These are phyloP conservation scores for Odontophorus gujanensis DNA, from an alignment of 2,113 vertebrate genomes.

Conservation along the genomic window DNA sequence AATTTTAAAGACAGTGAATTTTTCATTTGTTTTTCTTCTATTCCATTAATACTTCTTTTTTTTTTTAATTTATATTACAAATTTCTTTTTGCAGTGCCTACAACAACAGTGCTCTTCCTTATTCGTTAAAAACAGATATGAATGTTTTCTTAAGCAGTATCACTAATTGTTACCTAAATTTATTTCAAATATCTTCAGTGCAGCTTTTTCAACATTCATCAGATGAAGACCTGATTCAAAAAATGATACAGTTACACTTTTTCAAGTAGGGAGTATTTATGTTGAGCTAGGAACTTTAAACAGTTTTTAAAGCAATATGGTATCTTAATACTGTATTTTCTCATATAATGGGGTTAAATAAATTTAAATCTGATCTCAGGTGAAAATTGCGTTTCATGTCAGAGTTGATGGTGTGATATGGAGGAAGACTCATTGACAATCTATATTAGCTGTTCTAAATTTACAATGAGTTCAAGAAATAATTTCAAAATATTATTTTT, in stretches of 20 bases:
- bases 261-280: background rate
- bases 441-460: background rate
- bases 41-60: background rate
- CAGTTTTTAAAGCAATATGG: background rate
- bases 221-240: background rate
- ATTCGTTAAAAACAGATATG: background rate
- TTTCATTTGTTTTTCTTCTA: background rate
- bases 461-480: background rate
- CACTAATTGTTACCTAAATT: background rate
- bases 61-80: background rate
- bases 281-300: background rate
- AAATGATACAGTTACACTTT: background rate
- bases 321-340: background rate
- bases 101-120: background rate
- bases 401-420: background rate
- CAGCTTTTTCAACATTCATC: background rate
- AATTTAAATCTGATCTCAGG: background rate
- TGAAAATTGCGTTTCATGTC: background rate
- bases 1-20: background rate
- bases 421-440: background rate
- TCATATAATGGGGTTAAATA: background rate
- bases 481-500: background rate
- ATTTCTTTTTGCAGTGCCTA: background rate
- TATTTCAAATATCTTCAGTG: background rate
- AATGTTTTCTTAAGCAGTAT: background rate